Percentiles rank a stretch among this genome's conserved stretches.
Evolutionary conservation across 2,888 invertebrate genomes (phyloP).

Genomic region (Molanna angustata): DNA sequence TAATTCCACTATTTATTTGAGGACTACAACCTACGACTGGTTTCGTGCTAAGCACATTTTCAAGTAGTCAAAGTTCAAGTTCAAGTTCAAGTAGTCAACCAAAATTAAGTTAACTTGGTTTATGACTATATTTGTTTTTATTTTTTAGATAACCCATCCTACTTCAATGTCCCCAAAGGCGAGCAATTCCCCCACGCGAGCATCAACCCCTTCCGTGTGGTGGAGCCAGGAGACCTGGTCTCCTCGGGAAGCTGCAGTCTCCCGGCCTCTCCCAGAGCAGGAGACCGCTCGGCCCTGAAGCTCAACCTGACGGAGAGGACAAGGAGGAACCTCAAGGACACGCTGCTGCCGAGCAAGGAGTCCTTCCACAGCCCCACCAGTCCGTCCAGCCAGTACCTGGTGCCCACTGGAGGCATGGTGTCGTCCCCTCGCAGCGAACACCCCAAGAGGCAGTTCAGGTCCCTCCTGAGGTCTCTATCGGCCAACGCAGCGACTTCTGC

Average conservation of each 20-base stretch:
- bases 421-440: slow-evolving; percentile 44
- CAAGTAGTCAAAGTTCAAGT: too few relatives aligned
- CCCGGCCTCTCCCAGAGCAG: slow-evolving; percentile 1
- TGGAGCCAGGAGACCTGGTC: slow-evolving; percentile 8
- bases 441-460: slow-evolving; percentile 55
- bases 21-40: too few relatives aligned
- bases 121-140: slow-evolving; percentile 33
- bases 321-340: slow-evolving; percentile 7
- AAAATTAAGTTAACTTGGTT: not conserved
- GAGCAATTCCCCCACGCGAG: slow-evolving; percentile 34
- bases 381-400: slow-evolving; percentile 30
- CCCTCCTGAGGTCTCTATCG: slow-evolving; percentile 61
- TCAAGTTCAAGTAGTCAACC: too few relatives aligned
- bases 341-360: not conserved
- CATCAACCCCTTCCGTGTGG: slow-evolving; percentile 37
- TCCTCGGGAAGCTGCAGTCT: slow-evolving; percentile 11
- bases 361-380: slow-evolving; percentile 1
- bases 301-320: slow-evolving; percentile 2
- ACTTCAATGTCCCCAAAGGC: slow-evolving; percentile 64
- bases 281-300: not conserved
- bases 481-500: slow-evolving; percentile 60
- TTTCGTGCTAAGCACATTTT: too few relatives aligned
- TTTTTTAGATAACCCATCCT: slow-evolving; percentile 74
- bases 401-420: slow-evolving; percentile 16
- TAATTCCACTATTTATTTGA: too few relatives aligned